Evolutionary conservation across 2,888 invertebrate species (phyloP), one percentile per base, ranked within the genome.

Genomic region (Mesorhabditis belari): DNA sequence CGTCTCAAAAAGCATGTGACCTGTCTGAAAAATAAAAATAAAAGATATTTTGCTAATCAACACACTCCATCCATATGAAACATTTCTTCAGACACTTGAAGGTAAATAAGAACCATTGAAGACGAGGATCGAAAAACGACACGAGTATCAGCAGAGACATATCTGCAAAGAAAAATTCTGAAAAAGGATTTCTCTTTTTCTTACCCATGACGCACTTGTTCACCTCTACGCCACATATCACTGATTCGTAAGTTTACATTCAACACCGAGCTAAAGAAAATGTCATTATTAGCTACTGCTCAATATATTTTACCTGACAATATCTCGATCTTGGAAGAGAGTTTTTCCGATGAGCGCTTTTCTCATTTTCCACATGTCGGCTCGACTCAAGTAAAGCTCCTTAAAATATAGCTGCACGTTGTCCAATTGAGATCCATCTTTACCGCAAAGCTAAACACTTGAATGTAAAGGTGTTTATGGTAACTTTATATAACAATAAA

Each of bases 311-410:
- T 50, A n/a, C 51, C 9, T 9, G 21, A n/a, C 51, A 23, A 6
- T 50, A 21, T 50, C 21, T 19, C 6, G 12, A 19, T 9, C 51
- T n/a, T 50, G 51, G 17, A 94, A 92, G 0, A 93, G 91, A 83
- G 94, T 93, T 25, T 61, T 55, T 21, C 90, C 83, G 85, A 94
- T 91, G 85, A 98, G 85, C 83, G 88, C 88, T 71, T 90, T 91
- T 82, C 93, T 92, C 27, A 96, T 84, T 57, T 95, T 86, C 92
- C 95, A 96, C 96, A 98, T 96, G 85, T 98, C 98, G 65, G 94
- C 92, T 59, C 98, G 86, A 17, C 94, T 94, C 87, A 96, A 88
- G 80, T 96, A 98, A 82, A 94, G 93, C 82, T 98, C 96, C 82
- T 92, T 93, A 81, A 96, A 96, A 0, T 92, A 92, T 44, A 99